Evolutionary conservation across 2,888 invertebrate species (phyloP).

Genomic region (Drosophila antonietae): DNA sequence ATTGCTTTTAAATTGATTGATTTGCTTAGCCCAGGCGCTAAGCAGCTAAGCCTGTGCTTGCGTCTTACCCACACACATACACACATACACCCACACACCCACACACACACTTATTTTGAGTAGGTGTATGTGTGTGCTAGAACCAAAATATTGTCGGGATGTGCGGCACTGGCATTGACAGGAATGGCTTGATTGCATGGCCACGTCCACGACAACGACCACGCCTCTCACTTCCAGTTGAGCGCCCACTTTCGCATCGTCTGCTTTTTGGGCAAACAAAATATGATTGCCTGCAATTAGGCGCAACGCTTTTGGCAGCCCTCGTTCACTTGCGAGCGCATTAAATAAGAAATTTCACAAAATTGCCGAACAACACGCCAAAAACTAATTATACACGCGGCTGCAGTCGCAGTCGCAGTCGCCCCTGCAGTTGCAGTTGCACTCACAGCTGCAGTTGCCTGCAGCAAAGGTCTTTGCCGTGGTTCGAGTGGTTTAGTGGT

Average conservation of each 20-base stretch:
- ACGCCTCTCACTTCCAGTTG: not conserved
- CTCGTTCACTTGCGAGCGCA: constrained; percentile 42
- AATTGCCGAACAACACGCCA: constrained; percentile 70
- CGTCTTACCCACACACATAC: not conserved
- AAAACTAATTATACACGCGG: constrained; percentile 68
- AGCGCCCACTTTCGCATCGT: constrained; percentile 4
- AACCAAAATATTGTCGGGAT: constrained; percentile 42
- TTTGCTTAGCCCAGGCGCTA: constrained; percentile 62
- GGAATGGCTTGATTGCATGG: constrained; percentile 65
- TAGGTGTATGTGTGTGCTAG: constrained; percentile 18
- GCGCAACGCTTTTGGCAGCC: constrained; percentile 64
- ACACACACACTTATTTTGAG: not conserved
- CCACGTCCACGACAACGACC: constrained; percentile 3
- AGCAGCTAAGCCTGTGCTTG: constrained; percentile 13
- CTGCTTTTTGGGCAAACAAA: constrained; percentile 69
- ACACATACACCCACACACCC: not conserved
- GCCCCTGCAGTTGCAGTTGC: constrained; percentile 16
- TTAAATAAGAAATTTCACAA: constrained; percentile 74
- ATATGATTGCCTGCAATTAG: constrained; percentile 78
- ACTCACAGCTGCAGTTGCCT: constrained; percentile 20
- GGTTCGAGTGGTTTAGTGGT: constrained; percentile 8
- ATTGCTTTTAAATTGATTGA: constrained; percentile 78
- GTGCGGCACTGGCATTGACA: constrained; percentile 60
- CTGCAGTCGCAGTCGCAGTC: constrained; percentile 9
- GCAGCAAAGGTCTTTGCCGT: constrained; percentile 32